Evolutionary conservation across 2,888 invertebrate species (phyloP), one percentile per base, ranked within the genome.

Genomic region (Julus scandinavius): DNA sequence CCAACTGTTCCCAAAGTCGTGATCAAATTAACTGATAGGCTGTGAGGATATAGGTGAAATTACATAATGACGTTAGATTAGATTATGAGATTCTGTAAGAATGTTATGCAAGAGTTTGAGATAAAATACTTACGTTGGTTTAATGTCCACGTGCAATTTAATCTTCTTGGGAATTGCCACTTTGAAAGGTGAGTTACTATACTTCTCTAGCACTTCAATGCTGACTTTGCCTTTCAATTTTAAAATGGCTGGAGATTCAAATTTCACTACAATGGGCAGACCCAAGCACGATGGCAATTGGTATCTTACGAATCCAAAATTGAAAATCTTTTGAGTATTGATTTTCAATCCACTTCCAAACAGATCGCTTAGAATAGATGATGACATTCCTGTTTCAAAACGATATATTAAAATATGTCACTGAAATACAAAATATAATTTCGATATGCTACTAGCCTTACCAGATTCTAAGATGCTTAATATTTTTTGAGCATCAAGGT

Each of bases 251-350:
- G 88, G 88, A 2, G 87, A 49, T 83, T 87, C 38, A 29, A 88
- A n/a, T 38, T 84, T 17, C 11, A 87, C 83, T 15, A 83, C 29
- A 80, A 88, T 83, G 40, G 88, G 87, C 0, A 87, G 7, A 49
- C 88, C 88, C 84, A 88, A 87, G 49, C 84, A 20, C 17, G 83
- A 83, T 2, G 87, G 87, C 15, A 88, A 29, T 20, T 83, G 87
- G 49, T 88, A 54, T 87, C 50, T n/a, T 2, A 88, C 88, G 40
- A 45, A 40, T 40, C 88, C 88, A 20, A 87, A 84, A 85, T 88
- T 80, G n/a, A 54, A 50, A 4, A 87, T 83, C 45, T 83, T 49
- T 85, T 87, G 87, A 40, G 41, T 87, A 11, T 80, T 87, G 38
- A 88, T 80, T 50, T 58, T 54, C 15, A 86, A 11, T 40, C 58